Evolutionary conservation across 2,797 vertebrate genomes (phyloP).

Genomic region (Siniperca scherzeri): DNA sequence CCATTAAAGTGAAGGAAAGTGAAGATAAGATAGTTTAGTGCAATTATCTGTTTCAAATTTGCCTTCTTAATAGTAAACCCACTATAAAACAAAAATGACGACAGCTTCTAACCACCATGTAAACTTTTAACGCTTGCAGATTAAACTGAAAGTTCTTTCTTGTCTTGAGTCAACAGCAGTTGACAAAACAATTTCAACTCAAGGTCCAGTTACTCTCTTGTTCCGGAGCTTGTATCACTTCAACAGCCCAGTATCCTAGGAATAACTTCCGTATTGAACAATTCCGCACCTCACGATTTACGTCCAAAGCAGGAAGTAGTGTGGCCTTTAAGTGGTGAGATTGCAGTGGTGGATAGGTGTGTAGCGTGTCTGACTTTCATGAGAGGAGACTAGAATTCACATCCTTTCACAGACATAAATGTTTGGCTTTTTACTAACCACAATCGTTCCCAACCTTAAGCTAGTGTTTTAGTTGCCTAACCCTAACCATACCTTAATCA

Average conservation of each 20-base stretch:
- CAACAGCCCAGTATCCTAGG: background rate
- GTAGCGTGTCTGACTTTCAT: no score
- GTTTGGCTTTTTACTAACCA: no score
- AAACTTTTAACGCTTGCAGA: background rate
- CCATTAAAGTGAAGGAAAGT: background rate
- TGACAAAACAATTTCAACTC: background rate
- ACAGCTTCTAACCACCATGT: background rate
- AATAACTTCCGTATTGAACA: no score
- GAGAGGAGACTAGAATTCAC: no score
- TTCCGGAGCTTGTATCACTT: background rate
- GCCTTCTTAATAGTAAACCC: background rate
- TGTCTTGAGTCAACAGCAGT: background rate
- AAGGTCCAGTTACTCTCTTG: background rate
- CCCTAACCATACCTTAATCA: no score
- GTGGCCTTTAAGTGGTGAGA: background rate
- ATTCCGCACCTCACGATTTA: background rate
- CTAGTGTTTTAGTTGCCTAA: no score
- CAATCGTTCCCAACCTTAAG: no score
- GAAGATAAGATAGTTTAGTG: background rate
- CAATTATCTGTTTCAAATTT: background rate
- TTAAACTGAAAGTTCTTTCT: no score
- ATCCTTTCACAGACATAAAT: background rate
- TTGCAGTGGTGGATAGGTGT: no score
- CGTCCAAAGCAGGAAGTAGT: background rate
- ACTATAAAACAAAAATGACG: background rate